Percentiles rank a stretch among this genome's conserved stretches.
Conservation (phyloP, 2,888 invertebrate genomes). For the Venusia cambrica region DNA sequence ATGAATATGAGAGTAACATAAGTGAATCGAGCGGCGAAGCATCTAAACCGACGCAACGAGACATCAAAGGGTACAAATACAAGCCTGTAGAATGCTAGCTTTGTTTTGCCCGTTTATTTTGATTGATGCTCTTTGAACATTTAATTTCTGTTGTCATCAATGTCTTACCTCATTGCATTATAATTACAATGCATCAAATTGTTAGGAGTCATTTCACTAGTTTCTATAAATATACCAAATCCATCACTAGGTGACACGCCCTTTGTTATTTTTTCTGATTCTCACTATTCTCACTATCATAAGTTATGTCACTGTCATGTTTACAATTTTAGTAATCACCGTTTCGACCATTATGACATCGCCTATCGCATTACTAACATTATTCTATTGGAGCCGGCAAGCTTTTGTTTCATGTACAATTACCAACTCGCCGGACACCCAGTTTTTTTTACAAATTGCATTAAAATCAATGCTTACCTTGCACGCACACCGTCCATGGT, state of each 20-base stretch:
- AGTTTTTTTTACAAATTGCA: slow-evolving; percentile 3
- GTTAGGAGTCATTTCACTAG: slow-evolving; percentile 26
- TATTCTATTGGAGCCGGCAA: slow-evolving; percentile 13
- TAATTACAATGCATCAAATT: slow-evolving; percentile 19
- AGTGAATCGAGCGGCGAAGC: slow-evolving; percentile 76
- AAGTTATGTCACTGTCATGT: no score
- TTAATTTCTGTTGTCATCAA: slow-evolving; percentile 38
- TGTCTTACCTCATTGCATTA: slow-evolving; percentile 34
- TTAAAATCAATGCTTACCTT: slow-evolving; percentile 13
- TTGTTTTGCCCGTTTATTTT: slow-evolving; percentile 64
- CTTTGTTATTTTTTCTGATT: no score
- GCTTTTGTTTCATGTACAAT: no score
- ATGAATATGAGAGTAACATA: slow-evolving; percentile 79
- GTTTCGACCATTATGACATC: no score
- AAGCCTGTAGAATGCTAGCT: slow-evolving; percentile 73
- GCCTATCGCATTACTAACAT: slow-evolving; percentile 23
- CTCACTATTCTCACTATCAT: no score
- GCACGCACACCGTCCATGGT: slow-evolving; percentile 21
- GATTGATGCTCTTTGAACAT: slow-evolving; percentile 64
- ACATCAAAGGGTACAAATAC: slow-evolving; percentile 78
- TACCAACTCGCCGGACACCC: no score
- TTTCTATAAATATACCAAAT: no score
- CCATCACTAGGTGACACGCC: no score
- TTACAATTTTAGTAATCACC: no score
- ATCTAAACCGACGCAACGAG: slow-evolving; percentile 71